These are phyloP conservation scores for Lordiphosa andalusiaca DNA, from an alignment of 2,888 invertebrate species.

Conservation along the genomic window DNA sequence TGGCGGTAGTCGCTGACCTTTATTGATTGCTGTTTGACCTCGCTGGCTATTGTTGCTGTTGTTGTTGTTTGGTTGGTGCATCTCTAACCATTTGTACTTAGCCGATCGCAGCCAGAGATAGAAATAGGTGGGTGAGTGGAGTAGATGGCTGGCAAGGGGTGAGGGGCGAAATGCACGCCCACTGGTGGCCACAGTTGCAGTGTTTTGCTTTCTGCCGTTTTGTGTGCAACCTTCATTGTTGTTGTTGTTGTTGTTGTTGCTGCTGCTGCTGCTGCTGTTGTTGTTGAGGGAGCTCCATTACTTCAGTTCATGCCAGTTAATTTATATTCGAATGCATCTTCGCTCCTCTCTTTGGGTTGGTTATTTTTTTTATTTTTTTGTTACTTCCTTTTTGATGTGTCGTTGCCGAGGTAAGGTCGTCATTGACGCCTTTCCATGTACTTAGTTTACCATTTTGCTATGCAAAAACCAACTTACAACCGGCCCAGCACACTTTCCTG, in stretches of 20 bases:
- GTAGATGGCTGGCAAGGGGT: background rate
- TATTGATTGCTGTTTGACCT: slow-evolving; percentile 79
- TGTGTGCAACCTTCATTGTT: slow-evolving; percentile 37
- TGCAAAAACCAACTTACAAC: slow-evolving; percentile 29
- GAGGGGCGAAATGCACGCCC: slow-evolving; percentile 36
- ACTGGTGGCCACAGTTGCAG: slow-evolving; percentile 39
- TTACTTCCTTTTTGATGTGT: slow-evolving; percentile 55
- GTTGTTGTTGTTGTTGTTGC: slow-evolving; percentile 41
- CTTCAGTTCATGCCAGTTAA: slow-evolving; percentile 66
- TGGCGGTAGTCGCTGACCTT: slow-evolving; percentile 75
- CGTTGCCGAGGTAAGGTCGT: slow-evolving; percentile 41
- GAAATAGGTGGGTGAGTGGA: slow-evolving; percentile 19
- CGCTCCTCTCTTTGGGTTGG: slow-evolving; percentile 23
- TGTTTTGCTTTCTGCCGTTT: slow-evolving; percentile 60
- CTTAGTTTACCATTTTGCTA: slow-evolving; percentile 49
- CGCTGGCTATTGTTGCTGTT: slow-evolving; percentile 52
- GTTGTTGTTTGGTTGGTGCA: slow-evolving; percentile 45
- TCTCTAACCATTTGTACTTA: slow-evolving; percentile 71
- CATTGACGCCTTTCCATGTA: slow-evolving; percentile 67
- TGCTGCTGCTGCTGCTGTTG: too few relatives aligned
- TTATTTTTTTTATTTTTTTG: too few relatives aligned
- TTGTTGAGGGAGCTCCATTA: slow-evolving; percentile 54
- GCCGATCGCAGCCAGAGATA: slow-evolving; percentile 67
- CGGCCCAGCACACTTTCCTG: slow-evolving; percentile 60
- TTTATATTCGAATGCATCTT: slow-evolving; percentile 63